phyloP scores from a whole-genome alignment of 1,140 invertebrate species.

The Drosophila pseudoobscura region DNA sequence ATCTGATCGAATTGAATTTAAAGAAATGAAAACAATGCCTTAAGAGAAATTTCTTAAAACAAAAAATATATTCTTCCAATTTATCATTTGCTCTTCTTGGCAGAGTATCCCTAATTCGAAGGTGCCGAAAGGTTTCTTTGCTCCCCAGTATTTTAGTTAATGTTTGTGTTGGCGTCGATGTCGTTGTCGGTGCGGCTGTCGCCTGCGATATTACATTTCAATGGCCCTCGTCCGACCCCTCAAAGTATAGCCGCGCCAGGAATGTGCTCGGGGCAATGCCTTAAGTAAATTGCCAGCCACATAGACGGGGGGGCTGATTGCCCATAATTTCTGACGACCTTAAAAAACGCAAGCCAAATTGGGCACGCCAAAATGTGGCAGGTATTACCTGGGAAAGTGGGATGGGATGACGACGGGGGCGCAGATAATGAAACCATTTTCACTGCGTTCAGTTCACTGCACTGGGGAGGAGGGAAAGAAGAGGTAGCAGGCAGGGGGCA shows the following conservation, averaged over 20 bases:
- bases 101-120: slow-evolving; percentile 39
- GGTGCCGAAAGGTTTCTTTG: background rate
- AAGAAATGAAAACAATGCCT: too few species aligned
- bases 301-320: slow-evolving; percentile 58
- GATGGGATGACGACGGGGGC: background rate
- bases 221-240: slow-evolving; percentile 25
- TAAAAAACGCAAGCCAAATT: slow-evolving; percentile 60
- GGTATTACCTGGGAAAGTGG: slow-evolving; percentile 11
- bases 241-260: slow-evolving; percentile 15
- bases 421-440: slow-evolving; percentile 41
- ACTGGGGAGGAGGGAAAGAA: slow-evolving; percentile 10
- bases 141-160: slow-evolving; percentile 37
- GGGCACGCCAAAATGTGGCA: slow-evolving; percentile 36
- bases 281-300: slow-evolving; percentile 58
- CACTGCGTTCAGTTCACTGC: slow-evolving; percentile 56
- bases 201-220: slow-evolving; percentile 56
- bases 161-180: slow-evolving; percentile 56
- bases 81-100: too few species aligned
- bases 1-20: too few species aligned
- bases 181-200: slow-evolving; percentile 27
- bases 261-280: slow-evolving; percentile 49
- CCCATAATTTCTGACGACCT: slow-evolving; percentile 65
- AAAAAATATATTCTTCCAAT: background rate
- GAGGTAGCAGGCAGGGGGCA: background rate
- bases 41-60: too few species aligned